Evolutionary conservation across 1,140 invertebrate genomes (phyloP).

Genomic region (Lithobius niger): DNA sequence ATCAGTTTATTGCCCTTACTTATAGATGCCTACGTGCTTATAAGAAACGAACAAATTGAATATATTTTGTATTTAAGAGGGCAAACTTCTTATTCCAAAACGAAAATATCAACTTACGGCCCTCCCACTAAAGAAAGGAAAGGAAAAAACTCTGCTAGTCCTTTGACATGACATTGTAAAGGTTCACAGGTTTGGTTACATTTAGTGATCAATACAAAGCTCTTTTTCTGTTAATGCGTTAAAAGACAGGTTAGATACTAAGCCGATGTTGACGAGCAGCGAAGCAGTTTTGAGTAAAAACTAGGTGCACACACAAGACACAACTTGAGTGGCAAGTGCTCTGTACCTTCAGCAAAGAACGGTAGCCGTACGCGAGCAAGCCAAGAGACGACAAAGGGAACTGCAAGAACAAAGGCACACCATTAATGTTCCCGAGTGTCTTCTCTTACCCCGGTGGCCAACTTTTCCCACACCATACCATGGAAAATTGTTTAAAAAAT

Average conservation of each 20-base stretch:
- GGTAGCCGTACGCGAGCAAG: neutral
- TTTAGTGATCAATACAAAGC: neutral
- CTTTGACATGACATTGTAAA: neutral
- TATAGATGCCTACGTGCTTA: no score
- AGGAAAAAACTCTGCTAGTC: no score
- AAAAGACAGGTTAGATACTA: neutral
- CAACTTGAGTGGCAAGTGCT: neutral
- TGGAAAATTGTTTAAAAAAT: no score
- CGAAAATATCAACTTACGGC: no score
- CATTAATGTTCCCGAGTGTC: neutral
- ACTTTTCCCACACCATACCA: no score
- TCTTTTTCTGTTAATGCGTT: neutral
- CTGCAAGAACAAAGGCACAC: constrained; percentile 8
- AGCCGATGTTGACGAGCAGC: neutral
- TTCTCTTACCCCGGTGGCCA: no score
- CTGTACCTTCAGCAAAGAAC: neutral
- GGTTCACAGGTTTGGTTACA: neutral
- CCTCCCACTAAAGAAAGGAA: no score
- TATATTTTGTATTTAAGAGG: no score
- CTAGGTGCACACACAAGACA: neutral
- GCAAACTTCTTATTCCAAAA: no score
- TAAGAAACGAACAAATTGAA: no score
- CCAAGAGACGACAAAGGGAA: neutral
- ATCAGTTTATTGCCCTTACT: no score
- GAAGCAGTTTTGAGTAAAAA: neutral